Evolutionary conservation across 2,797 vertebrate species (phyloP).

Genomic region (Borostomias antarcticus): DNA sequence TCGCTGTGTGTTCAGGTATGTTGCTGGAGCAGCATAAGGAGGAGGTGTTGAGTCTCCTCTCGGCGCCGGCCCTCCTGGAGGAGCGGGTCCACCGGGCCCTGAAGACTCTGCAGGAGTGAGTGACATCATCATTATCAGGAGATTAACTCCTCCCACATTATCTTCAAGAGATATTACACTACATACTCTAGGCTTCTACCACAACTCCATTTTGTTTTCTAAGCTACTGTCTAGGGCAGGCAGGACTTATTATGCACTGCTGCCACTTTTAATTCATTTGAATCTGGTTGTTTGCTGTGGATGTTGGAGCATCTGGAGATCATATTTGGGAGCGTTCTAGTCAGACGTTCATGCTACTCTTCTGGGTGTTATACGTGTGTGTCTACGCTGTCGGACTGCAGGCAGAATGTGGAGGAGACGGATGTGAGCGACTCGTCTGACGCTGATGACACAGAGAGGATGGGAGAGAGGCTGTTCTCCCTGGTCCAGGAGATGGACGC

Average conservation of each 20-base stretch:
- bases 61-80: conserved; percentile 70
- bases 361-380: background rate
- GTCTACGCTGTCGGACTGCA: conserved; percentile 30
- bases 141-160: background rate
- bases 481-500: conserved; percentile 75
- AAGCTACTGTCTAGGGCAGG: too few relatives aligned
- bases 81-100: conserved; percentile 72
- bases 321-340: background rate
- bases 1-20: conserved; percentile 72
- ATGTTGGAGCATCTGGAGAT: too few relatives aligned
- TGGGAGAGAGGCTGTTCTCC: conserved; percentile 77
- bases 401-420: conserved; percentile 57
- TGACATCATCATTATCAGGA: conserved; percentile 16
- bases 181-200: too few relatives aligned
- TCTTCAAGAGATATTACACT: background rate
- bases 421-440: conserved; percentile 68
- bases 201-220: too few relatives aligned
- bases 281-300: too few relatives aligned
- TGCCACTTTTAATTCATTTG: too few relatives aligned
- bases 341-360: too few relatives aligned
- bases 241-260: too few relatives aligned
- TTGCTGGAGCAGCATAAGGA: conserved; percentile 80
- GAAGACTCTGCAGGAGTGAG: conserved; percentile 74
- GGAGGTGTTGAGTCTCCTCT: conserved; percentile 70
- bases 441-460: conserved; percentile 68